phyloP scores from a whole-genome alignment of 2,113 vertebrate genomes.

The Eulacestoma nigropectus region DNA sequence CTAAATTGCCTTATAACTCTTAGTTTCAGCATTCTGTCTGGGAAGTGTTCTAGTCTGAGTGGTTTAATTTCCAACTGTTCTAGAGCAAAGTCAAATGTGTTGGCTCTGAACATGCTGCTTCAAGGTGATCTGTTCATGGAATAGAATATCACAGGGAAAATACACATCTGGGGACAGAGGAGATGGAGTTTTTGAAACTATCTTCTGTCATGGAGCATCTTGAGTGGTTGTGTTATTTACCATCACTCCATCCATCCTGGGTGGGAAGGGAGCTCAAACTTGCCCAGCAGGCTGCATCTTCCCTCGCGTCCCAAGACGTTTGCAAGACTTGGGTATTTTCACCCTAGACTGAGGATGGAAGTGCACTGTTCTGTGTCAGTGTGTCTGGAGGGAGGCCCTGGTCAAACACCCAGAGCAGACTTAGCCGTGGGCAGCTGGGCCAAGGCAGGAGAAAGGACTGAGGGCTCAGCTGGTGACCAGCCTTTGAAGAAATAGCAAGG shows the following conservation, averaged over 20 bases:
- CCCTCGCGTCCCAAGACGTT: neutral
- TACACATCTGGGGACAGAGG: neutral
- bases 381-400: neutral
- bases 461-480: neutral
- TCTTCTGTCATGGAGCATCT: fast-evolving
- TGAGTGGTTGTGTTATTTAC: neutral
- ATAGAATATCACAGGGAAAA: neutral
- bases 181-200: neutral
- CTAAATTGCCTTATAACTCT: neutral
- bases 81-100: neutral
- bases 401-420: neutral
- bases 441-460: neutral
- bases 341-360: neutral
- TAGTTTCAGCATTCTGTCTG: neutral
- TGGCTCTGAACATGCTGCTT: neutral
- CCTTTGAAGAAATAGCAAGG: neutral
- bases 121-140: neutral
- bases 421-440: neutral
- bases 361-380: neutral
- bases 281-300: neutral
- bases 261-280: neutral
- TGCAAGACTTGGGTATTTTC: neutral
- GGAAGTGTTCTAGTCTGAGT: neutral
- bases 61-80: neutral
- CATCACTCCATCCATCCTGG: too few species aligned